Evolutionary conservation across 2,113 vertebrate species (phyloP).

Genomic region (Ctenodactylus gundi): DNA sequence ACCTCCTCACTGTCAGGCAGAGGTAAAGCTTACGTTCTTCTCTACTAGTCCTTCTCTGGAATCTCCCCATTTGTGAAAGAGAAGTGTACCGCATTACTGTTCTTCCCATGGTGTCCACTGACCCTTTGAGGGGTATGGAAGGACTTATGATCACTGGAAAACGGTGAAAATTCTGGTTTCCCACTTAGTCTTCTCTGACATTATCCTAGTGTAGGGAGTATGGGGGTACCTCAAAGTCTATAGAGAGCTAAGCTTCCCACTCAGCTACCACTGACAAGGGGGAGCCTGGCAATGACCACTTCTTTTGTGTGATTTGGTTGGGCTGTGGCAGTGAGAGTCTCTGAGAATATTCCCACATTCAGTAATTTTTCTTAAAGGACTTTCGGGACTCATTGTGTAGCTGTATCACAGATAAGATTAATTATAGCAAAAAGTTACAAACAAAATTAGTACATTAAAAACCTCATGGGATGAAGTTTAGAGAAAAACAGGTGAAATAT

Average conservation of each 20-base stretch:
- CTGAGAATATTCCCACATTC: background rate
- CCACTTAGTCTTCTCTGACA: background rate
- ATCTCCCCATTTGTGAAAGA: background rate
- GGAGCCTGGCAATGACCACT: background rate
- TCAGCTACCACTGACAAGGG: background rate
- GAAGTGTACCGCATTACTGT: background rate
- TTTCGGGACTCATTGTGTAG: background rate
- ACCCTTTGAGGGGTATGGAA: background rate
- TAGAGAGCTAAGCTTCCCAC: background rate
- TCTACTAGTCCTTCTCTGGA: background rate
- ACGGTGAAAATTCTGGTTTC: background rate
- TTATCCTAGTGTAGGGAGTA: background rate
- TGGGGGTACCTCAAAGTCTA: background rate
- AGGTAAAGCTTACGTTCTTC: background rate
- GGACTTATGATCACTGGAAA: background rate
- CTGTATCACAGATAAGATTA: background rate
- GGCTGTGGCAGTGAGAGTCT: background rate
- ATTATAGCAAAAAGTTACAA: background rate
- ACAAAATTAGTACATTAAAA: constrained; percentile 32
- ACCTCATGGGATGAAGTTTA: background rate
- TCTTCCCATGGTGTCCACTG: background rate
- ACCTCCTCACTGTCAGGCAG: background rate
- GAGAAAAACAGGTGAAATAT: background rate
- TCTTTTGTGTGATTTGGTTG: background rate
- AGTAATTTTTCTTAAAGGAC: background rate